Base-by-base conservation (phyloP, 2,113 vertebrate genomes). In the Callionymus lyra region DNA sequence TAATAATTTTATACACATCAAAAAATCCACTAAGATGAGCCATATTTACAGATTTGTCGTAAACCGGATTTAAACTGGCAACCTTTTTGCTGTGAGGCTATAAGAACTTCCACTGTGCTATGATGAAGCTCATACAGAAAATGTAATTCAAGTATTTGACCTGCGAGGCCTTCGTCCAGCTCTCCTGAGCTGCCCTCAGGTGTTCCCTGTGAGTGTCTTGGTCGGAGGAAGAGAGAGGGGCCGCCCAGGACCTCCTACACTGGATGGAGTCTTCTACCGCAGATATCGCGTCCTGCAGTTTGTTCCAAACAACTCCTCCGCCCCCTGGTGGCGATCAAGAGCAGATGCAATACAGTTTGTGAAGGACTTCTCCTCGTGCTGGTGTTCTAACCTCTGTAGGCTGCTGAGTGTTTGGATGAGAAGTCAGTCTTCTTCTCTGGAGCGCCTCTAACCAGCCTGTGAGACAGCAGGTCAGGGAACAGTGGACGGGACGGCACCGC, bases 251-350 rank as follows among this genome's bases (percentile, higher is more conserved):
- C 63, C 82, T 89, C 44, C 88, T 81, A 18, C 65, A 83, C 18
- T 79, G 76, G 18, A 86, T 84, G 0, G 84, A 56, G 0, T 76
- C 82, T 50, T 98, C 94, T 49, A 98, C 82, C 1, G 87, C 88
- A 1, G 86, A 84, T 12, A 98, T 56, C 1, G 81, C 80, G 0
- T 78, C 57, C 68, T 92, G 88, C 2, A 97, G 83, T 31, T 76
- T 76, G 0, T 65, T 62, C 37, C 90, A 95, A 6, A 89, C 59
- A 16, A 81, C 65, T 0, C 16, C 53, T 45, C 59, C 2, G 44
- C 38, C 44, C 41, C 40, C 79, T 86, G 40, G 41, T 50, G 57
- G 47, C 35, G 0, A 0, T 17, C 34, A 16, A 14, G 27, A 1
- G 54, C 6, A 59, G 3, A 16, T 54, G 19, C 59, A 56, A 12